Conservation (phyloP, 1,140 invertebrate species). For the Rhyacophila brunnea region DNA sequence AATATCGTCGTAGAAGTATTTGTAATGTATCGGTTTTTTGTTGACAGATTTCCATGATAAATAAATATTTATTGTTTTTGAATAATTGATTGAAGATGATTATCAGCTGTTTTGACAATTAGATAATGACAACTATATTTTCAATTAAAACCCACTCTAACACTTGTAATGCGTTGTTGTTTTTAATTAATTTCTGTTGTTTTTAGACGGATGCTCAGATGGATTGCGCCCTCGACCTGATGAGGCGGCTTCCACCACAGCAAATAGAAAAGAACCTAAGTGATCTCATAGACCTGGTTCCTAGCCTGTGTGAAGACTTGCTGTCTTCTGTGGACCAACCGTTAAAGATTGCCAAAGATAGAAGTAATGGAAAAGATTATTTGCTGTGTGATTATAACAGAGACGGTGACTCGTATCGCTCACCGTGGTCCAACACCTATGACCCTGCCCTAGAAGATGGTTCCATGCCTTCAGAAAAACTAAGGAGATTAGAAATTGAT, state of each 20-base stretch:
- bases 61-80: conserved; percentile 3
- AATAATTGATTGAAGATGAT: background rate
- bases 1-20: background rate
- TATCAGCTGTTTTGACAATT: conserved; percentile 1
- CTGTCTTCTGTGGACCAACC: conserved; percentile 98
- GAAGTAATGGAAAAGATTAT: conserved; percentile 93
- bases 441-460: conserved; percentile 98
- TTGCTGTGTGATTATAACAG: conserved; percentile 98
- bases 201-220: conserved; percentile 94
- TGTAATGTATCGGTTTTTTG: background rate
- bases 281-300: conserved; percentile 96
- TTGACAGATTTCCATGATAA: conserved; percentile 7
- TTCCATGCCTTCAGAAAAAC: conserved; percentile 93
- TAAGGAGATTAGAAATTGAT: conserved; percentile 95
- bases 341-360: conserved; percentile 95
- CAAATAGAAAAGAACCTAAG: conserved; percentile 98
- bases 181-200: conserved; percentile 2
- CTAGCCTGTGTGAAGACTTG: conserved; percentile 93
- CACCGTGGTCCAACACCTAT: conserved; percentile 99
- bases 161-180: no score
- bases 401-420: conserved; percentile 98
- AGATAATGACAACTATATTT: background rate
- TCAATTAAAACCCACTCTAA: no score
- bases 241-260: conserved; percentile 97
- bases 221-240: conserved; percentile 97